Evolutionary conservation across 2,113 vertebrate species (phyloP), one percentile per base, ranked within the genome.

Genomic region (Salvelinus fontinalis): DNA sequence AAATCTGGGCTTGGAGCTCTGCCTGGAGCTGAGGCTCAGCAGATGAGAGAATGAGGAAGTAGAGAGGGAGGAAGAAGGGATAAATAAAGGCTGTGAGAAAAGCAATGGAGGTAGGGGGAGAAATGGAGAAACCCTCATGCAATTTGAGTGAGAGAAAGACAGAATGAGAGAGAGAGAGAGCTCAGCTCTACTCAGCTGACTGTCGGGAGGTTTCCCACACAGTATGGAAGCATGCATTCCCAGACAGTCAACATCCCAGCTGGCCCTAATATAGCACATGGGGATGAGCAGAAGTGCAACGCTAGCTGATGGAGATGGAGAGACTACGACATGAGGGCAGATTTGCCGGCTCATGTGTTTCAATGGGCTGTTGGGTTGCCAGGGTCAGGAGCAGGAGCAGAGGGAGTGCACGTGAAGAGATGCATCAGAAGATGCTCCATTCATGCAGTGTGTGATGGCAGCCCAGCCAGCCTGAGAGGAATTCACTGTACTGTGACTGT

Each of bases 371-470:
- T 29, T 6, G 12, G 65, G 65, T 24, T 67, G n/a, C 9, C 62
- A 64, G 62, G 22, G 59, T 2, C n/a, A 62, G n/a, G 59, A 16
- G n/a, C n/a, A 62, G 59, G 6, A 62, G 59, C 75, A 77, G 72
- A 64, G 74, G 76, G 67, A 0, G 77, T 81, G 26, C 65, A 67
- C 65, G 4, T 5, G 12, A 26, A 14, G n/a, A 67, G 26, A 67
- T 6, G 16, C 54, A 57, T 22, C 59, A 62, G 59, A 13, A 62
- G 59, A 62, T 11, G 59, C 59, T 62, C 59, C 59, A 62, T 62
- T 62, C 59, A 62, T 62, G 59, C 59, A 62, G 59, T 62, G 59
- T 62, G 59, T 62, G 59, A 62, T 16, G 59, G 18, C 59, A 62
- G 8, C 13, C 65, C 65, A 29, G 16, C 65, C 65, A 67, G 39